A percentile compares a stretch with the other conserved stretches of the same genome.
phyloP scores from a whole-genome alignment of 2,888 invertebrate species.

The Charanyca ferruginea region DNA sequence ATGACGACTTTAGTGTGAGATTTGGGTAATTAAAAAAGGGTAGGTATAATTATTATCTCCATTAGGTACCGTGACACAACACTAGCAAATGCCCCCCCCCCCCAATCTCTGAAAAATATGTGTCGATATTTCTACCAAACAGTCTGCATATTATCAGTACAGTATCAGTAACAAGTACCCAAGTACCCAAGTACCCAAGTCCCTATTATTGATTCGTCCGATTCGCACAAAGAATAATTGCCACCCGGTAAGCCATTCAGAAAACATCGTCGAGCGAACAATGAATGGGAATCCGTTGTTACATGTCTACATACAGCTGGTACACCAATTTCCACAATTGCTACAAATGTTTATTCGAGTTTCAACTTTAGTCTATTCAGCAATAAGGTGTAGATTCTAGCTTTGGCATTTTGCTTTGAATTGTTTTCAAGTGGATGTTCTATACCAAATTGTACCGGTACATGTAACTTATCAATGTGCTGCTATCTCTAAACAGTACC shows the following conservation, averaged over 20 bases:
- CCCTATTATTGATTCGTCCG: constrained; percentile 49
- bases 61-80: too few species aligned
- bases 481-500: constrained; percentile 26
- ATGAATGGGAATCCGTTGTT: constrained; percentile 45
- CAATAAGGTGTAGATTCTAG: constrained; percentile 29
- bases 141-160: background rate
- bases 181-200: too few species aligned
- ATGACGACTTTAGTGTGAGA: too few species aligned
- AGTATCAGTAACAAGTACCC: constrained; percentile 8
- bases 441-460: constrained; percentile 13
- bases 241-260: constrained; percentile 38
- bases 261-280: constrained; percentile 32
- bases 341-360: constrained; percentile 6
- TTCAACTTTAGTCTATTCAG: constrained; percentile 18
- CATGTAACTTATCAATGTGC: constrained; percentile 30
- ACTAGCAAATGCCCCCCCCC: too few species aligned
- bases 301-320: constrained; percentile 16
- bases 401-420: constrained; percentile 6
- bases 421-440: constrained; percentile 35
- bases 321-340: constrained; percentile 34
- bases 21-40: too few species aligned
- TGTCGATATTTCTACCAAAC: too few species aligned
- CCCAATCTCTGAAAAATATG: too few species aligned
- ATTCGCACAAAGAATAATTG: constrained; percentile 39
- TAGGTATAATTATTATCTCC: too few species aligned